phyloP scores from a whole-genome alignment of 2,888 invertebrate species.

The Sarcophaga rosellei region DNA sequence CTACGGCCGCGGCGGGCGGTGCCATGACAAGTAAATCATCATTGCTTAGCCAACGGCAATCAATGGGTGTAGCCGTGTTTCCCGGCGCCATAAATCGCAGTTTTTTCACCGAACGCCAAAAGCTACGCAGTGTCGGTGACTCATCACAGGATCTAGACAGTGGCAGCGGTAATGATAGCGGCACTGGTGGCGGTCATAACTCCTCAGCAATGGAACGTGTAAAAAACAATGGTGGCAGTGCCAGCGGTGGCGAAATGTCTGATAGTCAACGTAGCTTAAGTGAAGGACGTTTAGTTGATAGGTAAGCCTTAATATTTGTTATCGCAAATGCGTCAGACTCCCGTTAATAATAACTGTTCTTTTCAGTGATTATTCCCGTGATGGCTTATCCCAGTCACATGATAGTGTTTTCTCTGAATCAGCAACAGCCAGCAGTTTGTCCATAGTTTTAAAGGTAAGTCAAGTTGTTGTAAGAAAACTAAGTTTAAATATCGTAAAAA shows the following conservation, averaged over 20 bases:
- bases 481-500: not conserved
- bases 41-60: slow-evolving; percentile 71
- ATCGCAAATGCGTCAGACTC: not conserved
- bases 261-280: slow-evolving; percentile 81
- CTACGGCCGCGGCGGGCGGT: slow-evolving; percentile 57
- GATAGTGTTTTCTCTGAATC: slow-evolving; percentile 93
- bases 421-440: slow-evolving; percentile 81
- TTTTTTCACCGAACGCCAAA: slow-evolving; percentile 74
- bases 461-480: not conserved
- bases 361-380: slow-evolving; percentile 78
- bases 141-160: slow-evolving; percentile 77
- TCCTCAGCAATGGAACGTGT: slow-evolving; percentile 58
- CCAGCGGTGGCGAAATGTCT: slow-evolving; percentile 76
- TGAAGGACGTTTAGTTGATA: slow-evolving; percentile 79
- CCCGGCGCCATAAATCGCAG: slow-evolving; percentile 73
- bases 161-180: slow-evolving; percentile 69
- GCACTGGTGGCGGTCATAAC: slow-evolving; percentile 66
- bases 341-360: not conserved
- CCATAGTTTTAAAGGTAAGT: slow-evolving; percentile 80
- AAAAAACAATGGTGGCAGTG: slow-evolving; percentile 64
- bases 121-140: slow-evolving; percentile 75
- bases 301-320: slow-evolving; percentile 73
- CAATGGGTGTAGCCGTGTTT: slow-evolving; percentile 76
- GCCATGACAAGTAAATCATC: slow-evolving; percentile 58
- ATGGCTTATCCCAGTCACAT: slow-evolving; percentile 91